These are phyloP conservation scores for Ophion obscuratus DNA, from an alignment of 2,888 invertebrate species.

Conservation along the genomic window DNA sequence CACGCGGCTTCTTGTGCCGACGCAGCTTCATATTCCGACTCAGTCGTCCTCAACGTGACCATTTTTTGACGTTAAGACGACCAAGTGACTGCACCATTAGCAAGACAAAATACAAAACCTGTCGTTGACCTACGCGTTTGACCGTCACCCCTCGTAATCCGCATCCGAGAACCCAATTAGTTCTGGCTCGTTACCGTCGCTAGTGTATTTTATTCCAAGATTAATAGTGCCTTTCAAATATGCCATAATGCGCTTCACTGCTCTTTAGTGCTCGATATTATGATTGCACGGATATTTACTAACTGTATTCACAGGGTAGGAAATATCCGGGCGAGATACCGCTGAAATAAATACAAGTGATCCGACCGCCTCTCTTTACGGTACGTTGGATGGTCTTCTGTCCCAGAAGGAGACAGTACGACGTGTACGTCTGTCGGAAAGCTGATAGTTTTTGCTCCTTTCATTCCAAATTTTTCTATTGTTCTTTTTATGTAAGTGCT, in stretches of 20 bases:
- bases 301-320: conserved; percentile 10
- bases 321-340: conserved; percentile 30
- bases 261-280: conserved; percentile 18
- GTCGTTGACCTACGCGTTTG: too few relatives aligned
- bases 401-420: neutral
- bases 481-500: conserved; percentile 4
- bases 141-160: too few relatives aligned
- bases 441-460: neutral
- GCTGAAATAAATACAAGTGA: conserved; percentile 16
- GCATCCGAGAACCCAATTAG: neutral
- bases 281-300: conserved; percentile 26
- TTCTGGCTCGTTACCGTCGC: conserved; percentile 12
- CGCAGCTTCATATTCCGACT: too few relatives aligned
- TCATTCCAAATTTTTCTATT: too few relatives aligned
- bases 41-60: too few relatives aligned
- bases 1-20: too few relatives aligned
- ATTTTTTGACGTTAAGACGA: too few relatives aligned
- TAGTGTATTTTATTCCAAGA: conserved; percentile 15
- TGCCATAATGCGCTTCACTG: conserved; percentile 30
- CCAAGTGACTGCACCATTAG: too few relatives aligned
- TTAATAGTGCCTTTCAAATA: conserved; percentile 30
- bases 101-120: too few relatives aligned
- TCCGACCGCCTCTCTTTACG: conserved; percentile 41
- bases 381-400: neutral
- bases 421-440: conserved; percentile 3